phyloP scores from a whole-genome alignment of 1,140 invertebrate species.

The Batillaria attramentaria region DNA sequence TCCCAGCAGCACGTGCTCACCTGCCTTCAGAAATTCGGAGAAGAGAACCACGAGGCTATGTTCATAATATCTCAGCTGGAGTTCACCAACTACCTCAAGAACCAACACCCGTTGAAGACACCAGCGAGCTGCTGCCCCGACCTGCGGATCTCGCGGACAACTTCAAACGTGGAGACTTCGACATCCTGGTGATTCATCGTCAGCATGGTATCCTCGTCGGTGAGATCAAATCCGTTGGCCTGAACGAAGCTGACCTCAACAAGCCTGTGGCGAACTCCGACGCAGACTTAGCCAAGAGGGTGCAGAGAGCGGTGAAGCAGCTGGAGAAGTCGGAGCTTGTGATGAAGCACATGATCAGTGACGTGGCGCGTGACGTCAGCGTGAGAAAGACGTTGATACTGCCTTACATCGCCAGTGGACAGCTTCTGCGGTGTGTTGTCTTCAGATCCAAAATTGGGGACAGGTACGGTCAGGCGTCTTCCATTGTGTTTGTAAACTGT shows the following conservation, averaged over 20 bases:
- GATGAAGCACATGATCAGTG: not conserved
- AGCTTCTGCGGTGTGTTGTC: not conserved
- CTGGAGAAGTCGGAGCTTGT: not conserved
- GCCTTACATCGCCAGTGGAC: not conserved
- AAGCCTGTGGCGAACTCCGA: not conserved
- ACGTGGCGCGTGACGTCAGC: not conserved
- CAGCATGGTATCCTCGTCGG: not conserved
- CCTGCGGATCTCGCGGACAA: not conserved
- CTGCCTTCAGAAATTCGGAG: not conserved
- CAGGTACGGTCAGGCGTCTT: too few species aligned
- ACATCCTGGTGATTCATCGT: constrained; percentile 5
- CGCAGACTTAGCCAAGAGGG: not conserved
- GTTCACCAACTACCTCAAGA: not conserved
- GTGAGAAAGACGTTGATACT: not conserved
- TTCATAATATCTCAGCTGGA: not conserved
- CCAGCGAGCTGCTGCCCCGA: not conserved
- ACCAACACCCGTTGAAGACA: too few species aligned
- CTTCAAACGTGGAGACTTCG: not conserved
- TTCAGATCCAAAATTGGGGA: not conserved
- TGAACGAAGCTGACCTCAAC: not conserved
- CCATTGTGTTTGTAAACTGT: too few species aligned
- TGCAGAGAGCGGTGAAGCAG: not conserved
- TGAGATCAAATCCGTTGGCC: not conserved
- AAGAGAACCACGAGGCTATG: not conserved
- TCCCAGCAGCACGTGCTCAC: not conserved